Evolutionary conservation across 2,888 invertebrate genomes (phyloP), one percentile per base, ranked within the genome.

Genomic region (Mythimna pallens): DNA sequence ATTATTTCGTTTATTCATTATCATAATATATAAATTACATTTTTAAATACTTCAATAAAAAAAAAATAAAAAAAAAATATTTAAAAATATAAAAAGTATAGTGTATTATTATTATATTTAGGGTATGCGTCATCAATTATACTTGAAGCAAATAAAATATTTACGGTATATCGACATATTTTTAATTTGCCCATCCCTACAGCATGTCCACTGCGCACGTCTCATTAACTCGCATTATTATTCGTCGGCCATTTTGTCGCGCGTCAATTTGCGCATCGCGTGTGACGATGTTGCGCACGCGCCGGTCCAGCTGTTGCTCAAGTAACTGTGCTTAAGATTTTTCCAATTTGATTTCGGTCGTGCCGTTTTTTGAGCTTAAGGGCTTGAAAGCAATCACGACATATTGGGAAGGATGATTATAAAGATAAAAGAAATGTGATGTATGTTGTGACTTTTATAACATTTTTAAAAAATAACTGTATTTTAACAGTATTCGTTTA

Each of bases 191-290:
- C n/a, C 61, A 20, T 22, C 36, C 61, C 40, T 61, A 9, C 47
- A 30, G 58, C 25, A 47, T 40, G 63, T 20, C 72, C 25, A 50
- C 63, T 64, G 22, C 64, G 64, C 68, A 86, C 80, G 86, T 88
- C 91, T 92, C 90, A 92, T 93, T 92, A 93, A 85, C 86, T 87
- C 82, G 75, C 84, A 86, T 89, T 90, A 89, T 91, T 91, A 90
- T 89, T 89, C 89, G 78, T 82, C 81, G 79, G 85, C 88, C 89
- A 88, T 87, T 83, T 88, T 90, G 86, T 87, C 88, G 88, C 85
- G 88, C 84, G 89, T 89, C 91, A 91, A 90, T 92, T 91, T 91
- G 87, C 88, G 78, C 83, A 77, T 82, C 83, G 85, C 81, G 83
- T 87, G 87, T 88, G 86, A 87, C 89, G 87, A 84, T 81, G 84